A percentile compares a stretch with the other conserved stretches of the same genome.
Conservation (phyloP, 2,113 vertebrate species). For the Sprattus sprattus region DNA sequence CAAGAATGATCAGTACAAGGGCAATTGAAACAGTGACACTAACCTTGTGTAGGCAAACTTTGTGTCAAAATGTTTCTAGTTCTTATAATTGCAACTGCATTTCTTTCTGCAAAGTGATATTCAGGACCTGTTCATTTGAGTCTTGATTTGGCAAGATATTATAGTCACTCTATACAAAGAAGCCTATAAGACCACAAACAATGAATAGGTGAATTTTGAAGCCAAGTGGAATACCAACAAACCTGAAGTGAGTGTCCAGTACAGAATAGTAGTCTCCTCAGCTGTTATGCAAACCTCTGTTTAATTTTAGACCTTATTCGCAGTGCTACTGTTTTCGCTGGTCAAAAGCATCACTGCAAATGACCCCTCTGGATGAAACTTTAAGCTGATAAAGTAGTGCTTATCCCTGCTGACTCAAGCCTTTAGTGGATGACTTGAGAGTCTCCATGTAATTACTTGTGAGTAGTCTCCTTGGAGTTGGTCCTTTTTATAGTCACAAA, state of each 20-base stretch:
- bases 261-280: not conserved
- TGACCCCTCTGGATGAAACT: constrained; percentile 1
- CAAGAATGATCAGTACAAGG: no score
- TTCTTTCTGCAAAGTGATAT: not conserved
- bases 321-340: not conserved
- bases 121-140: not conserved
- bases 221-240: not conserved
- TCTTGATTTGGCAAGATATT: not conserved
- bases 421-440: not conserved
- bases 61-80: not conserved
- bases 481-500: not conserved
- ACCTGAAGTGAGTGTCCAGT: not conserved
- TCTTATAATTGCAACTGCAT: not conserved
- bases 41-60: not conserved
- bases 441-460: not conserved
- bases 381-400: not conserved
- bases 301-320: not conserved
- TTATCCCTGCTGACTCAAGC: constrained; percentile 13
- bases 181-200: no score
- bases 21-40: not conserved
- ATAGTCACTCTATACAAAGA: not conserved
- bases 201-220: no score
- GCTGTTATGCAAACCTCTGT: not conserved
- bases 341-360: not conserved
- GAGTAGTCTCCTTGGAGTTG: not conserved